Conservation (phyloP, 2,797 vertebrate genomes). For the Peromyscus aztecus region DNA sequence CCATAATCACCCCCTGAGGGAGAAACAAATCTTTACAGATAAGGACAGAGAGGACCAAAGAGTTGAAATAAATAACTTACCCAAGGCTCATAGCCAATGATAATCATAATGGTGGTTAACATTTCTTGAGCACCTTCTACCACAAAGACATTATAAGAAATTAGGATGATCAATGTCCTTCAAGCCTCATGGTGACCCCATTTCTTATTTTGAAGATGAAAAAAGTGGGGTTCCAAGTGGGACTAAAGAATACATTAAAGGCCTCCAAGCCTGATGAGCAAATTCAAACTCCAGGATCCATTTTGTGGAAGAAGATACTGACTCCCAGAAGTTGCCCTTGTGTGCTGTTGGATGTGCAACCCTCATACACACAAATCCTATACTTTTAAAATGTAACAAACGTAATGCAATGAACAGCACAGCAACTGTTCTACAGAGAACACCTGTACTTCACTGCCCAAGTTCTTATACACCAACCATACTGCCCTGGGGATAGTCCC, state of each 20-base stretch:
- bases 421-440: constrained; percentile 44
- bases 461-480: constrained; percentile 23
- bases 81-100: constrained; percentile 1
- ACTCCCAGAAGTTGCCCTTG: not conserved
- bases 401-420: not conserved
- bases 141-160: constrained; percentile 34
- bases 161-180: constrained; percentile 18
- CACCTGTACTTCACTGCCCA: constrained; percentile 25
- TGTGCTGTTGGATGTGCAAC: not conserved
- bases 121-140: constrained; percentile 62
- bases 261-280: not conserved
- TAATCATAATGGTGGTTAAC: constrained; percentile 26
- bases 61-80: constrained; percentile 62
- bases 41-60: constrained; percentile 45
- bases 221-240: constrained; percentile 53
- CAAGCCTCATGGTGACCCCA: constrained; percentile 31
- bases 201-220: constrained; percentile 55
- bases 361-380: not conserved
- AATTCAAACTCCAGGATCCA: not conserved
- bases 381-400: not conserved
- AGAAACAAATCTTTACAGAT: constrained; percentile 63
- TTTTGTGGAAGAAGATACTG: not conserved
- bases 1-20: constrained; percentile 37
- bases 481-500: not conserved
- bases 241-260: constrained; percentile 38